Evolutionary conservation across 2,888 invertebrate species (phyloP).

Genomic region (Anoncus sp.): DNA sequence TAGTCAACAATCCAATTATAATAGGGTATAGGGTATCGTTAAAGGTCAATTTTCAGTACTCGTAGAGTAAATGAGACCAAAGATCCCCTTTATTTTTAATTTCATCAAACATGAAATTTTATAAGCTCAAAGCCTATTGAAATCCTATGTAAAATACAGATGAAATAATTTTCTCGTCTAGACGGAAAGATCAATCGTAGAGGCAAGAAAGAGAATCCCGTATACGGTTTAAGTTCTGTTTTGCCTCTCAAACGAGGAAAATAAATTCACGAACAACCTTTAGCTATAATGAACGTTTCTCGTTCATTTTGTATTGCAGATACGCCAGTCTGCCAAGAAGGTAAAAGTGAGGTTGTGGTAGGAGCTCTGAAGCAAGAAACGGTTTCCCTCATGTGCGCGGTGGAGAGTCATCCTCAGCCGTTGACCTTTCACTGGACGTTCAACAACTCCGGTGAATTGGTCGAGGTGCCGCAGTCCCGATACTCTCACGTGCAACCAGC

Average conservation of each 20-base stretch:
- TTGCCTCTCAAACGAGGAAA: not conserved
- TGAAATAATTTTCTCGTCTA: not conserved
- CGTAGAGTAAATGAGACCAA: too few relatives aligned
- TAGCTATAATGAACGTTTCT: not conserved
- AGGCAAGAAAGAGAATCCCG: not conserved
- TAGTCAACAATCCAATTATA: too few relatives aligned
- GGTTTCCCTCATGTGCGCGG: conserved; percentile 93
- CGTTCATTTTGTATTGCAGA: conserved; percentile 68
- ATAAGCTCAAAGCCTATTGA: too few relatives aligned
- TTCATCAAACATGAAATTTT: too few relatives aligned
- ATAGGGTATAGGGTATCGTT: too few relatives aligned
- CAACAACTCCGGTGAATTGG: conserved; percentile 95
- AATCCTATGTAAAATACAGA: not conserved
- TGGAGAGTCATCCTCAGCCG: conserved; percentile 94
- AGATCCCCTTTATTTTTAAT: too few relatives aligned
- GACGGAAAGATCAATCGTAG: not conserved
- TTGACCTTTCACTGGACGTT: conserved; percentile 96
- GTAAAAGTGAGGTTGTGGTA: conserved; percentile 90
- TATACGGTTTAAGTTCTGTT: not conserved
- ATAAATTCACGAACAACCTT: not conserved
- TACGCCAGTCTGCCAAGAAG: conserved; percentile 83
- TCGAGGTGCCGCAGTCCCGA: conserved; percentile 89
- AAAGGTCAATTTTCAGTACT: too few relatives aligned
- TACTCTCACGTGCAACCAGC: conserved; percentile 74
- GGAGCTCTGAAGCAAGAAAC: conserved; percentile 96